phyloP scores from a whole-genome alignment of 23 tunicate species.

The Clavelina lepadiformis region DNA sequence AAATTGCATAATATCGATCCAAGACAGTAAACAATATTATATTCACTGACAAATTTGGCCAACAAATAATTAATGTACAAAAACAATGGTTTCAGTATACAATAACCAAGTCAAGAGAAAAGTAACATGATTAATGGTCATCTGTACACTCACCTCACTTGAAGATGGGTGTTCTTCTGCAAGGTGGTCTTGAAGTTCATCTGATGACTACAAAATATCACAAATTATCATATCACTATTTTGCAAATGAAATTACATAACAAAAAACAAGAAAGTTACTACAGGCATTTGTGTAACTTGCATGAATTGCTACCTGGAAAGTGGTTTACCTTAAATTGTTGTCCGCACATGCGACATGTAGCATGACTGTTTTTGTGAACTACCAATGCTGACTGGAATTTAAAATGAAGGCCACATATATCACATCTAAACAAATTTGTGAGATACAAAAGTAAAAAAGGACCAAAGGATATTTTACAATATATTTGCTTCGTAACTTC shows the following conservation, averaged over 20 bases:
- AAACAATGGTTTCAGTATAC: too few relatives aligned
- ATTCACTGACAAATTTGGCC: too few relatives aligned
- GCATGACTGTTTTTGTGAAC: constrained; percentile 50
- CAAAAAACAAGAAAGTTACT: background rate
- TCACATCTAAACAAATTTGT: constrained; percentile 43
- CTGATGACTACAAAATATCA: constrained; percentile 3
- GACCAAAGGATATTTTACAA: background rate
- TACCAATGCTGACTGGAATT: constrained; percentile 41
- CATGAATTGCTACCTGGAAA: background rate
- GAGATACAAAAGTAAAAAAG: background rate
- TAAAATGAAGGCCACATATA: constrained; percentile 59
- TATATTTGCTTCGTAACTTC: background rate
- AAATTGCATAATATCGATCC: too few relatives aligned
- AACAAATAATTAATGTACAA: too few relatives aligned
- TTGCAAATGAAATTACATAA: too few relatives aligned
- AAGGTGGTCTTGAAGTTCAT: constrained; percentile 19
- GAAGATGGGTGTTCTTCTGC: constrained; percentile 14
- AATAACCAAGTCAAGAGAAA: too few relatives aligned
- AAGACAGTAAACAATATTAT: too few relatives aligned
- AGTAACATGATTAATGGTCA: too few relatives aligned
- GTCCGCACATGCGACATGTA: constrained; percentile 67
- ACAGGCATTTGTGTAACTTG: background rate
- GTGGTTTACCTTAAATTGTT: constrained; percentile 26
- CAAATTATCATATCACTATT: background rate
- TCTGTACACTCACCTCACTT: too few relatives aligned